phyloP scores from a whole-genome alignment of 1,140 invertebrate species.

The Pseudomyrmex cubaensis region DNA sequence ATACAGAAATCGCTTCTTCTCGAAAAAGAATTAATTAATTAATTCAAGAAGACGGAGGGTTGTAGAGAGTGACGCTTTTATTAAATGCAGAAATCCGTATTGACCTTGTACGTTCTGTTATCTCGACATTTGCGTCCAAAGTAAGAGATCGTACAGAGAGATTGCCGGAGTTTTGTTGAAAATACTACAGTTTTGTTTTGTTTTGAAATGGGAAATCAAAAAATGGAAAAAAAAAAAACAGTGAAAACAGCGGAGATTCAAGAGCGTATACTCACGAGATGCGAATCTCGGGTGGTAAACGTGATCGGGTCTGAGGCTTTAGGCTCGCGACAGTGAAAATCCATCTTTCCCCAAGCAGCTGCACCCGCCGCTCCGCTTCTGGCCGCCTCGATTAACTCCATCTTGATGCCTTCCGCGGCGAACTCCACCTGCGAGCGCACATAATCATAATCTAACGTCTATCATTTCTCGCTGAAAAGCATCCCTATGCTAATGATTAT shows the following conservation, averaged over 20 bases:
- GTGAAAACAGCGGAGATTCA: neutral
- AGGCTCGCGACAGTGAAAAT: constrained; percentile 95
- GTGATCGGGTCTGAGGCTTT: constrained; percentile 95
- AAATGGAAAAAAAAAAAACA: constrained; percentile 1
- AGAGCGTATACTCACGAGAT: constrained; percentile 89
- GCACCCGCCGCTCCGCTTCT: constrained; percentile 94
- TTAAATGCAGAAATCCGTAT: neutral
- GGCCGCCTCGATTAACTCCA: constrained; percentile 96
- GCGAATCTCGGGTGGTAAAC: constrained; percentile 95
- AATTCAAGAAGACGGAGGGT: neutral
- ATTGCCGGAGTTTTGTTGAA: too few species aligned
- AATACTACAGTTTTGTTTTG: too few species aligned
- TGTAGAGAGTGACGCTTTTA: neutral
- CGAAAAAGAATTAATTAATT: constrained; percentile 17
- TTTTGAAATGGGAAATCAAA: too few species aligned
- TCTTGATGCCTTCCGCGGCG: constrained; percentile 93
- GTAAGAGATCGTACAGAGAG: too few species aligned
- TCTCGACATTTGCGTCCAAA: neutral
- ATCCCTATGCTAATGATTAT: too few species aligned
- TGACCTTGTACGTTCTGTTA: neutral
- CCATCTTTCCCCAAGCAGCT: constrained; percentile 93
- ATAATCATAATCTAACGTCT: neutral
- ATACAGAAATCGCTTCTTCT: neutral
- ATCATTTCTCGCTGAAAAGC: too few species aligned
- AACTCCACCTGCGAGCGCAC: constrained; percentile 92